A percentile compares a stretch with the other conserved stretches of the same genome.
These are phyloP conservation scores for Solenopsis fugax DNA, from an alignment of 1,140 invertebrate species.

Conservation along the genomic window DNA sequence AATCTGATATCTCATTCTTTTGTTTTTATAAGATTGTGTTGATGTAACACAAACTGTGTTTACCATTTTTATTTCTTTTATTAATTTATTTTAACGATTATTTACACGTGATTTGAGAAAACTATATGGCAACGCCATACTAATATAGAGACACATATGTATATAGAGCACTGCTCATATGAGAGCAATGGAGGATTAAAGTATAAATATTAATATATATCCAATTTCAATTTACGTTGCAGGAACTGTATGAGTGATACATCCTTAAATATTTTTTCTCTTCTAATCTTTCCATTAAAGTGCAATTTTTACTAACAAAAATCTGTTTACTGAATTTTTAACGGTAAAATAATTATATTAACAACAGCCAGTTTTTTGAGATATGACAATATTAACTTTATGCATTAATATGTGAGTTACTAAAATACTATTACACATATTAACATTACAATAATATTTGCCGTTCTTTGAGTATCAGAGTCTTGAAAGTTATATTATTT, in stretches of 20 bases:
- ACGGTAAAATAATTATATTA: constrained; percentile 1
- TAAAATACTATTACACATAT: neutral
- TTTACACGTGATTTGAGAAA: no score
- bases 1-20: no score
- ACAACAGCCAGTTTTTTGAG: neutral
- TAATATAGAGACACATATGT: neutral
- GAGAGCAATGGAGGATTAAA: no score
- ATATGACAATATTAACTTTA: neutral
- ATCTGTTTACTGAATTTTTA: neutral
- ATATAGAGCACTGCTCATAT: no score
- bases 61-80: no score
- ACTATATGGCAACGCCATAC: no score
- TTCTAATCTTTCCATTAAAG: neutral
- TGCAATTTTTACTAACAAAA: constrained; percentile 27
- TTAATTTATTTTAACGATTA: no score
- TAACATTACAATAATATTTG: constrained; percentile 12
- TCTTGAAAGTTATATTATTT: constrained; percentile 2
- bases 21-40: no score
- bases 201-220: no score
- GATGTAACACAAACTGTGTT: no score
- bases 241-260: no score
- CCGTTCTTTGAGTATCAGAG: neutral
- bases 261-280: neutral
- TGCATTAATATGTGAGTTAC: constrained; percentile 3
- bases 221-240: no score